Evolutionary conservation across 2,888 invertebrate genomes (phyloP).

Genomic region (Epistrophe eligans): DNA sequence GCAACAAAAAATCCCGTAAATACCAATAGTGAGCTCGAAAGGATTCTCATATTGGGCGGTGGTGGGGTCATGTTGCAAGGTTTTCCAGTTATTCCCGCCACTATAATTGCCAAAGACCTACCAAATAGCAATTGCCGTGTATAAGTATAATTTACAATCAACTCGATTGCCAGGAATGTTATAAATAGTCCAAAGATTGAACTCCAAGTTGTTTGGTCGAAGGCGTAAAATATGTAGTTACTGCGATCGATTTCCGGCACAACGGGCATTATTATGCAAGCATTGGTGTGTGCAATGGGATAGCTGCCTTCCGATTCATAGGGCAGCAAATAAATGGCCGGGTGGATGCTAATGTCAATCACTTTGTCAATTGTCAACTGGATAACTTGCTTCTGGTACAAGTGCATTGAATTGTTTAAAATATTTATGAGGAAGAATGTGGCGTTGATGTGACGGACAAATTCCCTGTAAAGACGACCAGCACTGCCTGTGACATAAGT

Average conservation of each 20-base stretch:
- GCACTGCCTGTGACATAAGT: slow-evolving; percentile 69
- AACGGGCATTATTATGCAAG: slow-evolving; percentile 76
- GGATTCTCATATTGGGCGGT: slow-evolving; percentile 21
- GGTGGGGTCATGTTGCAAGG: slow-evolving; percentile 37
- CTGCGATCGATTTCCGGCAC: slow-evolving; percentile 74
- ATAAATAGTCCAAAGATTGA: slow-evolving; percentile 60
- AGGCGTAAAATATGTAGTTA: slow-evolving; percentile 73
- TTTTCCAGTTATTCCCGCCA: slow-evolving; percentile 69
- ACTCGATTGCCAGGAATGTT: slow-evolving; percentile 59
- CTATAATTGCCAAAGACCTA: slow-evolving; percentile 44
- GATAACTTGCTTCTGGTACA: slow-evolving; percentile 56
- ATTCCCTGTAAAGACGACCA: slow-evolving; percentile 74
- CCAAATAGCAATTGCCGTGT: slow-evolving; percentile 49
- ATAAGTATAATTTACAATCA: slow-evolving; percentile 61
- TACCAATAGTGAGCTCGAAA: slow-evolving; percentile 55
- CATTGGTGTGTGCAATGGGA: slow-evolving; percentile 77
- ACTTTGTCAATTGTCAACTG: slow-evolving; percentile 48
- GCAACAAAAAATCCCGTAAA: slow-evolving; percentile 71
- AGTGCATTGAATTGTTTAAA: slow-evolving; percentile 39
- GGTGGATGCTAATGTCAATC: slow-evolving; percentile 76
- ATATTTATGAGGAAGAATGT: slow-evolving; percentile 52
- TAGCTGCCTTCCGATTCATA: slow-evolving; percentile 69
- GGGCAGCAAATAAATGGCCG: slow-evolving; percentile 64
- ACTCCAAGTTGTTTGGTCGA: slow-evolving; percentile 72
- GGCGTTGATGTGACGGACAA: slow-evolving; percentile 65